Conservation (phyloP, 2,113 vertebrate genomes). For the Cochlearius cochlearius region DNA sequence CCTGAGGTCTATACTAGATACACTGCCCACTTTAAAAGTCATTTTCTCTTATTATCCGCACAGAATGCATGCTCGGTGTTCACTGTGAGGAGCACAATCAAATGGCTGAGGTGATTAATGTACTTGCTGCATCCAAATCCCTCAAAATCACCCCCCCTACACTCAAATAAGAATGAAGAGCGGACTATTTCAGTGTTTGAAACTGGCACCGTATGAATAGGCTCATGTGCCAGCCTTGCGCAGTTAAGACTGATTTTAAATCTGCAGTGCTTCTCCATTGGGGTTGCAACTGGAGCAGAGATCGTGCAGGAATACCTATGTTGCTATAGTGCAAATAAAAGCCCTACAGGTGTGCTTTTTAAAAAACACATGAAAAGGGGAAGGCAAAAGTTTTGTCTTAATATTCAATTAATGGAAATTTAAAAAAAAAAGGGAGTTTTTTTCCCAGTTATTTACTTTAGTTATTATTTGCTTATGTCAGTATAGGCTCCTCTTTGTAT, state of each 20-base stretch:
- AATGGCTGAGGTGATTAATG: neutral
- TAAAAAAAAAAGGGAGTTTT: neutral
- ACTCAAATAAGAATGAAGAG: neutral
- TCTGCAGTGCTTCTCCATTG: rapidly evolving
- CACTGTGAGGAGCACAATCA: neutral
- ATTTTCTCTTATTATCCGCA: neutral
- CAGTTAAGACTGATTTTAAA: neutral
- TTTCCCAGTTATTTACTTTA: neutral
- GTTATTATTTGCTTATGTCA: neutral
- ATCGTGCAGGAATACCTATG: neutral
- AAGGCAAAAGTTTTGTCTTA: neutral
- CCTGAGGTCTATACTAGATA: neutral
- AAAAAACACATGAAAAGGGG: neutral
- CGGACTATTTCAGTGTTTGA: neutral
- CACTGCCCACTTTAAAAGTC: neutral
- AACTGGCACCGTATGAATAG: neutral
- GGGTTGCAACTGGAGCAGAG: neutral
- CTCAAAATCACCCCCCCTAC: neutral
- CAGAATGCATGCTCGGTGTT: neutral
- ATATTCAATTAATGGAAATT: neutral
- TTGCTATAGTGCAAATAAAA: neutral
- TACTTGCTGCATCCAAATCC: neutral
- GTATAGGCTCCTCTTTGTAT: neutral
- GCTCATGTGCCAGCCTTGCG: neutral
- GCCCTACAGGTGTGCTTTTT: rapidly evolving